Evolutionary conservation across 2,113 vertebrate genomes (phyloP).

Genomic region (Myrmecophaga tridactyla): DNA sequence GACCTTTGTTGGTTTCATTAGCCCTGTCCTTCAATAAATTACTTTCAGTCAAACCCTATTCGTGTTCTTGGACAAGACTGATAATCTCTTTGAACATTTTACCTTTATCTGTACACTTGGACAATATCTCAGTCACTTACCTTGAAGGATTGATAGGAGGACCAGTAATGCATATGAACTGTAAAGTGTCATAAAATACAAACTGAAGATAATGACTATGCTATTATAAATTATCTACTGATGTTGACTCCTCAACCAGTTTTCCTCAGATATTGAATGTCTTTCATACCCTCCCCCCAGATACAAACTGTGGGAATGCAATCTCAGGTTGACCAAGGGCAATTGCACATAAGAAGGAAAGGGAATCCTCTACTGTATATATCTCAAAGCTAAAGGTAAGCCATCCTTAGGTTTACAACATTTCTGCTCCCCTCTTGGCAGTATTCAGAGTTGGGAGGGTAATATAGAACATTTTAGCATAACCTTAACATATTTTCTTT

Average conservation of each 20-base stretch:
- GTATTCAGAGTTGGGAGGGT: not conserved
- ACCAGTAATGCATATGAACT: not conserved
- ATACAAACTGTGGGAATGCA: not conserved
- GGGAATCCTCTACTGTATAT: not conserved
- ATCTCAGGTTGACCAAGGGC: not conserved
- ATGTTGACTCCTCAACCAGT: not conserved
- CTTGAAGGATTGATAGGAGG: not conserved
- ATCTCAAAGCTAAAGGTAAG: not conserved
- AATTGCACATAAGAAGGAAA: not conserved
- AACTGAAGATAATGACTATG: not conserved
- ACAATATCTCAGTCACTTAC: not conserved
- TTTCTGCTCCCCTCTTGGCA: not conserved
- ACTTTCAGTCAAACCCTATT: not conserved
- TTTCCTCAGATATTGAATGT: not conserved
- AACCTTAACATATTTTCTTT: not conserved
- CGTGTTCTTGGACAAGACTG: not conserved
- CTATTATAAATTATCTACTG: not conserved
- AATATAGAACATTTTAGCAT: not conserved
- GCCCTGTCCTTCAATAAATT: not conserved
- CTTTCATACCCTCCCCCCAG: not conserved
- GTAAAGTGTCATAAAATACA: not conserved
- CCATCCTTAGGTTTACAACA: not conserved
- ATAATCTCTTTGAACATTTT: constrained; percentile 11
- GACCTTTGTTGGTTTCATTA: not conserved
- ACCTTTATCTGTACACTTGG: not conserved